Evolutionary conservation across 2,797 vertebrate species (phyloP), one percentile per base, ranked within the genome.

Genomic region (Phataginus tetradactyla): DNA sequence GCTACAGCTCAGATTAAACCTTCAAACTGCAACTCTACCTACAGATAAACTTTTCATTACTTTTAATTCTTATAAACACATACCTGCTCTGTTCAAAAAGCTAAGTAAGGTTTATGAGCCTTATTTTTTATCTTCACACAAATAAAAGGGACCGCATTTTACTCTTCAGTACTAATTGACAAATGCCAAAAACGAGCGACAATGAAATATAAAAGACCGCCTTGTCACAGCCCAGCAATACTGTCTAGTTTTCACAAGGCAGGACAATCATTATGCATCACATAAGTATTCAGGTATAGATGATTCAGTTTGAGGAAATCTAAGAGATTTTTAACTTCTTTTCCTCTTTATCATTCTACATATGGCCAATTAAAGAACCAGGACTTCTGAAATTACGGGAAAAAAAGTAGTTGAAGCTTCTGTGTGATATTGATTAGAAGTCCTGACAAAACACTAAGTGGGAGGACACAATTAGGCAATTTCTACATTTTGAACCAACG

Each of bases 31-130:
- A 86, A 25, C 59, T 93, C 39, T 87, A 61, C n/a, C 42, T 25
- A 64, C 1, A 37, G 63, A 86, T 59, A 72, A 72, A 83, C 23
- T 61, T 93, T 29, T 80, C 11, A 86, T 77, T 53, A 81, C 37
- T 77, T 81, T 77, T 51, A 68, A 69, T 86, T 55, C 32, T 92
- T 94, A 86, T 45, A 59, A 96, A 79, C 21, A 86, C 12, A 77
- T 57, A 86, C 32, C 69, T 72, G 55, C 18, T 75, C 20, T 49
- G 57, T 72, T 95, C 27, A 61, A 91, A 95, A 72, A 42, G 27
- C 77, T 83, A 64, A 93, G 29, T 55, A 86, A 87, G 37, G 2
- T 49, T 71, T 61, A 32, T 42, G 10, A 27, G 14, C 5, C 34
- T 92, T 74, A 39, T 63, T 78, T 77, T 86, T 42, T 32, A 64